Evolutionary conservation across 1,140 invertebrate genomes (phyloP).

Genomic region (Bombus pascuorum): DNA sequence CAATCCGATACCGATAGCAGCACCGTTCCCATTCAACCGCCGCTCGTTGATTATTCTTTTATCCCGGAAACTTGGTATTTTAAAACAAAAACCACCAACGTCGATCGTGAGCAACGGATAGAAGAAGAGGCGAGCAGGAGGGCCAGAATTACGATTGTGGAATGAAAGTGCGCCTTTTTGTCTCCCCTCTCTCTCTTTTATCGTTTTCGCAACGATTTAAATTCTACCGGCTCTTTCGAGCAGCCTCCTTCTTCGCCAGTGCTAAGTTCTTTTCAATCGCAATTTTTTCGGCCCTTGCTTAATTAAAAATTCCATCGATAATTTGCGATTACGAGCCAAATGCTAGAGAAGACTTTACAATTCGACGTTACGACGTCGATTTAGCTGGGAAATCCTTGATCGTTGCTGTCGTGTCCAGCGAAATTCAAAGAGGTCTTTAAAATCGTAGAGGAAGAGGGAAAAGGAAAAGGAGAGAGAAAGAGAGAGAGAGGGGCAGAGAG

Average conservation of each 20-base stretch:
- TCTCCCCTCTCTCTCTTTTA: not conserved
- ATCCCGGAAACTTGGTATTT: not conserved
- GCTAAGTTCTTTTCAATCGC: not conserved
- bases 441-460: not conserved
- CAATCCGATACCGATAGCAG: slow-evolving; percentile 29
- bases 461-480: not conserved
- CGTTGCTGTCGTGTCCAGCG: not conserved
- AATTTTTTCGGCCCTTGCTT: not conserved
- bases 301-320: slow-evolving; percentile 12
- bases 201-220: not conserved
- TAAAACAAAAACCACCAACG: slow-evolving; percentile 7
- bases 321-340: not conserved
- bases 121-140: not conserved
- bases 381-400: not conserved
- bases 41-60: slow-evolving; percentile 25
- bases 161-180: too few relatives aligned
- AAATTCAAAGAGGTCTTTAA: slow-evolving; percentile 13
- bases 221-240: not conserved
- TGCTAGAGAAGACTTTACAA: too few relatives aligned
- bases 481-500: not conserved
- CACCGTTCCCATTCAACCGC: slow-evolving; percentile 8
- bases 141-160: not conserved
- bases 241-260: too few relatives aligned
- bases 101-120: too few relatives aligned
- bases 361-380: not conserved